phyloP scores from a whole-genome alignment of 2,113 vertebrate genomes.

The Neodontobutis hainanensis region DNA sequence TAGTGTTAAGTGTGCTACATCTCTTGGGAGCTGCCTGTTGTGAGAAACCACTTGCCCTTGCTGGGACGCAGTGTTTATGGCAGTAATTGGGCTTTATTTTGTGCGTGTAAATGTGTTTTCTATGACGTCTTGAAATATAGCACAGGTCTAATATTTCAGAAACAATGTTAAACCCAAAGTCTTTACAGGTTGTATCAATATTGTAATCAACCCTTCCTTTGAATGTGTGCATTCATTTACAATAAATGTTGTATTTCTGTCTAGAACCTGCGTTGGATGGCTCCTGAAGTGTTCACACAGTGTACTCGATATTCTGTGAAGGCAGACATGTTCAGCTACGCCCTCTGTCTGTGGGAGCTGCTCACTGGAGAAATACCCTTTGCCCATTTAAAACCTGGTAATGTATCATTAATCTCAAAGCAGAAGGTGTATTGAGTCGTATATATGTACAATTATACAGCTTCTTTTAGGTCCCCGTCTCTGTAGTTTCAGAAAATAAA shows the following conservation, averaged over 20 bases:
- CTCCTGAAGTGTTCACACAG: constrained; percentile 94
- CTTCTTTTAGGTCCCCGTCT: not conserved
- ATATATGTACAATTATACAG: not conserved
- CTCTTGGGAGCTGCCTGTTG: constrained; percentile 60
- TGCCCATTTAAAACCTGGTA: constrained; percentile 94
- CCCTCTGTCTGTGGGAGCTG: constrained; percentile 94
- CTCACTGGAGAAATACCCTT: constrained; percentile 93
- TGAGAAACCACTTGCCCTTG: constrained; percentile 53
- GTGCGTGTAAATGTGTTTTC: constrained; percentile 7
- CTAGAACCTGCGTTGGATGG: constrained; percentile 98
- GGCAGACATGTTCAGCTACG: constrained; percentile 94
- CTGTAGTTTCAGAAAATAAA: too few species aligned
- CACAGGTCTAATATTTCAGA: not conserved
- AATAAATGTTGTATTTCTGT: constrained; percentile 25
- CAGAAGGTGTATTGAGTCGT: not conserved
- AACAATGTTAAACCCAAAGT: not conserved
- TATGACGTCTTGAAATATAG: not conserved
- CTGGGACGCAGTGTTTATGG: constrained; percentile 42
- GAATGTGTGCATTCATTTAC: not conserved
- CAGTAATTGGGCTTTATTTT: constrained; percentile 45
- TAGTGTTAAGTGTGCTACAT: constrained; percentile 59
- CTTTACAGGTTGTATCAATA: not conserved
- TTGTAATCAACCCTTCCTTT: not conserved
- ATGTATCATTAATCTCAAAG: not conserved
- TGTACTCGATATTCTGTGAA: constrained; percentile 94